Percentiles rank a stretch among this genome's conserved stretches.
phyloP scores from a whole-genome alignment of 2,113 vertebrate species.

The Coptodon rendalli region DNA sequence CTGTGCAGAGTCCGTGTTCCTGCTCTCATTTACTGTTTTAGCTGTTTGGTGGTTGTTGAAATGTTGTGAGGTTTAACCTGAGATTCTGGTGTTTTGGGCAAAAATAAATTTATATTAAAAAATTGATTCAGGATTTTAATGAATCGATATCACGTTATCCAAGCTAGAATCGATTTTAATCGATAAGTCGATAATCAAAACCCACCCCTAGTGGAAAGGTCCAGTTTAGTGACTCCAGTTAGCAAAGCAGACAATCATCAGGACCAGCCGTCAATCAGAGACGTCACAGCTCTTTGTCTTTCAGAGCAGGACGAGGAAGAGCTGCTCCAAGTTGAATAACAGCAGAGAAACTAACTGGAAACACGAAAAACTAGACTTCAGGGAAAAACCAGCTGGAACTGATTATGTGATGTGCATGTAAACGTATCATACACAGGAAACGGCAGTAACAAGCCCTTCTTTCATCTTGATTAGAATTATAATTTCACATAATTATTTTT shows the following conservation, averaged over 20 bases:
- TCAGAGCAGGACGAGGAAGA: rapidly evolving
- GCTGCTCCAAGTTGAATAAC: rapidly evolving
- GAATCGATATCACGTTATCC: neutral
- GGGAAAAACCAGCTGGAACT: rapidly evolving
- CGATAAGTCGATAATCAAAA: rapidly evolving
- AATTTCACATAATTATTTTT: neutral
- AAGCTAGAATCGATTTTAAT: rapidly evolving
- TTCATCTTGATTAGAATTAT: rapidly evolving
- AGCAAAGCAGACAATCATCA: neutral
- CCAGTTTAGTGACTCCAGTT: neutral
- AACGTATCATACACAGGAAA: neutral
- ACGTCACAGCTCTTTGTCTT: neutral
- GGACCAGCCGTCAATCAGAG: neutral
- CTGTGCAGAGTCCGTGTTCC: rapidly evolving
- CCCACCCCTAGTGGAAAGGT: rapidly evolving
- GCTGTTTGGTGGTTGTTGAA: rapidly evolving
- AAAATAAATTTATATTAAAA: neutral
- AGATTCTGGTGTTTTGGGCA: rapidly evolving
- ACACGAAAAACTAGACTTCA: neutral
- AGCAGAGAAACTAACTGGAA: neutral
- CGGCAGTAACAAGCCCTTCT: rapidly evolving
- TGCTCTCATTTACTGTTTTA: rapidly evolving
- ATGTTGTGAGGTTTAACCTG: neutral
- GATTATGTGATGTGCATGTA: neutral
- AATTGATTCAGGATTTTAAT: neutral